phyloP scores from a whole-genome alignment of 2,888 invertebrate species.

The Cephus sareptanus region DNA sequence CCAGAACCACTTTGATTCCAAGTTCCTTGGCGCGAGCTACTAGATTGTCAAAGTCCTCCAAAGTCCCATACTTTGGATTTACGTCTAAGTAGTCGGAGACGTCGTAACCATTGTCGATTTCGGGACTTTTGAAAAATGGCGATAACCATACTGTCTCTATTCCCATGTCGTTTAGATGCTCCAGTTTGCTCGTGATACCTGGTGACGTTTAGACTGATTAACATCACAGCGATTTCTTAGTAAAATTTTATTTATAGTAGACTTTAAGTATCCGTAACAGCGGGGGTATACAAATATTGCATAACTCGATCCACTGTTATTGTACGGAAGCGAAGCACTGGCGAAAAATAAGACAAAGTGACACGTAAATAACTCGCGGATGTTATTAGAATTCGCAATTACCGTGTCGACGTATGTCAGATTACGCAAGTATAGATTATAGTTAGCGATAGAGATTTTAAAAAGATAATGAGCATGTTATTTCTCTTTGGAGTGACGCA shows the following conservation, averaged over 20 bases:
- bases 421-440: no score
- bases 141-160: conserved; percentile 85
- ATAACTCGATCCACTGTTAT: no score
- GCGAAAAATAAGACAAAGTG: no score
- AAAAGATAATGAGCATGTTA: no score
- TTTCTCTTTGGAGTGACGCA: no score
- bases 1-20: conserved; percentile 70
- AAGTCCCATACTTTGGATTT: conserved; percentile 78
- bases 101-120: conserved; percentile 90
- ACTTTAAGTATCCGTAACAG: no score
- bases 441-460: no score
- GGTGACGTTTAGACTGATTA: background rate
- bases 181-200: conserved; percentile 72
- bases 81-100: conserved; percentile 81
- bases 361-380: no score
- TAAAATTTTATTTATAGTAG: background rate
- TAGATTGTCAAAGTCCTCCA: conserved; percentile 76
- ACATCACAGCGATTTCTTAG: background rate
- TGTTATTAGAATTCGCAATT: no score
- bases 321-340: no score
- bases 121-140: conserved; percentile 85
- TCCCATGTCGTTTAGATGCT: conserved; percentile 76
- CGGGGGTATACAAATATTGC: no score
- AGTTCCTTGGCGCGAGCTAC: conserved; percentile 70
- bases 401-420: no score